Base-by-base conservation (phyloP, 2,113 vertebrate species). In the Apteryx owenii region DNA sequence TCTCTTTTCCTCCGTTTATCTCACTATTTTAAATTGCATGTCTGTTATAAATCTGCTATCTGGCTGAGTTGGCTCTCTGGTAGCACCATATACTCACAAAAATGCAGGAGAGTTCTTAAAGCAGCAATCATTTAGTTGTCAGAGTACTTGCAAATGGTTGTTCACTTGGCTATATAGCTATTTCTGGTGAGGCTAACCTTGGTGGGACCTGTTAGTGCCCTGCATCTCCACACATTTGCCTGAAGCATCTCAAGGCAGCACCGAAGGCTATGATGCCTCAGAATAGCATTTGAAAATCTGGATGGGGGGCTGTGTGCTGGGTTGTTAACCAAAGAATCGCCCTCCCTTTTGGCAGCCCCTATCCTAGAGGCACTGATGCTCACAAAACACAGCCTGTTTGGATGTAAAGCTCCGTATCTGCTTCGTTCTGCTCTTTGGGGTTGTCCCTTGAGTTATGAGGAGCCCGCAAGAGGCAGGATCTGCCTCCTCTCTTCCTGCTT, bases 141-240 rank as follows among this genome's bases (percentile, higher is more conserved):
- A 81, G 91, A 62, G 61, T 31, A 73, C 90, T 83, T 50, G 78
- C 14, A 61, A 90, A 68, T 71, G 62, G 69, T 53, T 26, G 66
- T 88, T 87, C 78, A 75, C 79, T 93, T 90, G 90, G 51, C 76
- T 93, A 75, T 58, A 69, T 50, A 89, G 79, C 86, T 93, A 85
- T 89, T 95, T 94, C 93, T 93, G 91, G 81, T 78, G 85, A 60
- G 86, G 77, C 54, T 88, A 13, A 26, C 28, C 4, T 1, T 28
- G 36, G 8, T 5, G 4, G 61, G 31, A 71, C 19, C 42, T 78
- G 40, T 36, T 50, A 29, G 26, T 1, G 4, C 15, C 9, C 7
- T 2, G 12, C 40, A 25, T 61, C 64, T 78, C 48, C 46, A 28
- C 0, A 3, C 6, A 12, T 14, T n/a, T 48, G 33, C n/a, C 33